Conservation (phyloP, 2,113 vertebrate genomes). For the Acanthochromis polyacanthus region DNA sequence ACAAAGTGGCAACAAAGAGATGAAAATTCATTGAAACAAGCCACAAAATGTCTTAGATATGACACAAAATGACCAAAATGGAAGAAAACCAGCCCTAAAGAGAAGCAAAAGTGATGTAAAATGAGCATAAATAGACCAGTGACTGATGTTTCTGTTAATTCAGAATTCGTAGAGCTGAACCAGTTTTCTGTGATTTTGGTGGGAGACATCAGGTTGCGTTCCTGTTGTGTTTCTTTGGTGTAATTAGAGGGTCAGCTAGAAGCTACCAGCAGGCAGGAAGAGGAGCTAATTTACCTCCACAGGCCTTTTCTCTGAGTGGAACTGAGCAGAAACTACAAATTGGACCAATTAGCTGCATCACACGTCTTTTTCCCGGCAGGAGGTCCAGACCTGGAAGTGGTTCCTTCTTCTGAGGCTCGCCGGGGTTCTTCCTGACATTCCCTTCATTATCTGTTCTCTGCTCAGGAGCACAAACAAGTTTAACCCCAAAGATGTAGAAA, state of each 20-base stretch:
- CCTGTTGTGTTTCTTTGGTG: background rate
- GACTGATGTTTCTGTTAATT: no score
- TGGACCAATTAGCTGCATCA: conserved; percentile 16
- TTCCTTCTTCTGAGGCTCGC: conserved; percentile 3
- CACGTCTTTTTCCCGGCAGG: background rate
- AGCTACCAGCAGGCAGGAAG: conserved; percentile 18
- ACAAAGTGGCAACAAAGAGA: no score
- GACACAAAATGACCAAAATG: no score
- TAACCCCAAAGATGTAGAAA: no score
- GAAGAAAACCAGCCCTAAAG: no score
- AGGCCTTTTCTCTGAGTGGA: background rate
- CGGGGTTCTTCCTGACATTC: conserved; percentile 1
- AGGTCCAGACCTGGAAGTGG: background rate
- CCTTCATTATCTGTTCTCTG: background rate
- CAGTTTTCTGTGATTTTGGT: no score
- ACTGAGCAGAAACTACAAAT: conserved; percentile 26
- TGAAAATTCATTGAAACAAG: no score
- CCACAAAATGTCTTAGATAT: no score
- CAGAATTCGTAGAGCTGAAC: no score
- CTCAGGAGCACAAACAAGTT: background rate
- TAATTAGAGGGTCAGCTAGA: conserved; percentile 14
- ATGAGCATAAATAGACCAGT: no score
- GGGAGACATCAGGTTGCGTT: no score
- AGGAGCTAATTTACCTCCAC: conserved; percentile 11
- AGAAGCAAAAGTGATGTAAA: no score